phyloP scores from a whole-genome alignment of 2,888 invertebrate species.

The Eilema caniola region DNA sequence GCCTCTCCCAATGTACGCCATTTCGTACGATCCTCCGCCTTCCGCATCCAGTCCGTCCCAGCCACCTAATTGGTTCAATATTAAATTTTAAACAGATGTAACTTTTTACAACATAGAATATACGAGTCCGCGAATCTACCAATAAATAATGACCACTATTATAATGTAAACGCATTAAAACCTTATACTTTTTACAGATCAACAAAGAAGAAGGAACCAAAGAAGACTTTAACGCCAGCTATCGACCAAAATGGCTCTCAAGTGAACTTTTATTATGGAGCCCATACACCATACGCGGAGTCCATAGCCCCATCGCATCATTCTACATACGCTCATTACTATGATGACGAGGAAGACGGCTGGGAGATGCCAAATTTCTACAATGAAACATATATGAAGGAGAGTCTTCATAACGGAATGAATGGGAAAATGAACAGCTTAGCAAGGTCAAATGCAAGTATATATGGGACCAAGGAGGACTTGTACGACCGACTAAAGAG shows the following conservation, averaged over 20 bases:
- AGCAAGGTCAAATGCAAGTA: slow-evolving; percentile 96
- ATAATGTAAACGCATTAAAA: neutral
- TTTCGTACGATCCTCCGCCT: too few species aligned
- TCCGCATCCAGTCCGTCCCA: too few species aligned
- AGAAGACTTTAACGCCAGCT: slow-evolving; percentile 95
- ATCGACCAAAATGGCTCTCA: slow-evolving; percentile 97
- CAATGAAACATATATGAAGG: slow-evolving; percentile 98
- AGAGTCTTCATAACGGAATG: slow-evolving; percentile 94
- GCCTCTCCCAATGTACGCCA: too few species aligned
- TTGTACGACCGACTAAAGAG: slow-evolving; percentile 97
- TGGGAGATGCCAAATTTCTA: slow-evolving; percentile 99
- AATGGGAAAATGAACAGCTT: slow-evolving; percentile 96
- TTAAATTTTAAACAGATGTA: too few species aligned
- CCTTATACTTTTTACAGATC: slow-evolving; percentile 83
- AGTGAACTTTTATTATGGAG: slow-evolving; percentile 98
- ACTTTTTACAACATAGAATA: too few species aligned
- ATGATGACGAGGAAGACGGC: slow-evolving; percentile 98
- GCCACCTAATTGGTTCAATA: too few species aligned
- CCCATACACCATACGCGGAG: slow-evolving; percentile 97
- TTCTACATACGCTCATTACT: slow-evolving; percentile 98
- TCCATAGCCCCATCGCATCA: slow-evolving; percentile 98
- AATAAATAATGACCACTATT: too few species aligned
- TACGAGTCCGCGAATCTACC: too few species aligned
- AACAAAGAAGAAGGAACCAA: slow-evolving; percentile 95
- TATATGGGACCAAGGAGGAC: slow-evolving; percentile 98